Percentiles rank a stretch among this genome's conserved stretches.
These are phyloP conservation scores for Oscheius sp. DNA, from an alignment of 1,140 invertebrate genomes.

Conservation along the genomic window DNA sequence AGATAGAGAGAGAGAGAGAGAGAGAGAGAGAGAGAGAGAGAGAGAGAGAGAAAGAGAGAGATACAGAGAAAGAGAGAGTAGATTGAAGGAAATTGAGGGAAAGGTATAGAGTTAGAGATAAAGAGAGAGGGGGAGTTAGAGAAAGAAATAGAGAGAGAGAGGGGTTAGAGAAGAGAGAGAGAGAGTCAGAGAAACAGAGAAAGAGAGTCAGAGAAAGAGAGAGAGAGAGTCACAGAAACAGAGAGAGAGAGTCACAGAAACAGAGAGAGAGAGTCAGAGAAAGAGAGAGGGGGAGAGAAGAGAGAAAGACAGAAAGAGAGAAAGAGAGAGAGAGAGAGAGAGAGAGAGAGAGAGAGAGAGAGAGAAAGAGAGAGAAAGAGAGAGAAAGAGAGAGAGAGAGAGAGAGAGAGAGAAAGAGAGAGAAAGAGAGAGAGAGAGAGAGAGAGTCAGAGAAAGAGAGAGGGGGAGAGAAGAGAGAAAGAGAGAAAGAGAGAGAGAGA, in stretches of 20 bases:
- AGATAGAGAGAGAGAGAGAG: background rate
- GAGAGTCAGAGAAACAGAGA: background rate
- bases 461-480: background rate
- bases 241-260: background rate
- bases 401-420: background rate
- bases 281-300: background rate
- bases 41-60: background rate
- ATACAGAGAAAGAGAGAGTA: background rate
- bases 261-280: background rate
- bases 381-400: background rate
- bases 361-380: background rate
- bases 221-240: background rate
- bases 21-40: background rate
- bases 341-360: no score
- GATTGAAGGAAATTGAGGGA: background rate
- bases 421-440: background rate
- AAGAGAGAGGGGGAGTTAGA: background rate
- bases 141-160: background rate
- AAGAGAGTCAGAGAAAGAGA: background rate
- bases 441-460: background rate
- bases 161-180: background rate
- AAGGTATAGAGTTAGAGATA: no score
- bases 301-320: background rate
- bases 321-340: background rate
- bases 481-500: background rate